A percentile compares a stretch with the other conserved stretches of the same genome.
These are phyloP conservation scores for Belgica antarctica DNA, from an alignment of 2,888 invertebrate genomes.

Conservation along the genomic window DNA sequence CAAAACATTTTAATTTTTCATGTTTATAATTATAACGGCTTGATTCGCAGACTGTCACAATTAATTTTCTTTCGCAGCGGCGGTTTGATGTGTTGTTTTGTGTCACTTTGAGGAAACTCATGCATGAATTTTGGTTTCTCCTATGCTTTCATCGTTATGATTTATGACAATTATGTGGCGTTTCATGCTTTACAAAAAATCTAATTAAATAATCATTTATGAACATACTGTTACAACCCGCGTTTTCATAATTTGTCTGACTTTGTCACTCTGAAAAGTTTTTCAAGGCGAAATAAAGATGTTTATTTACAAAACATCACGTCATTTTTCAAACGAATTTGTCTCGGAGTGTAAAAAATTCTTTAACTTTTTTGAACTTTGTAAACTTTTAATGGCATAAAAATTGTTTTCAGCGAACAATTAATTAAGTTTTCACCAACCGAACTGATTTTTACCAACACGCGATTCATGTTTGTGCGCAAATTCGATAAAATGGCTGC, in stretches of 20 bases:
- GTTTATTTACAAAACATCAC: background rate
- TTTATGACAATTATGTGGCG: constrained; percentile 38
- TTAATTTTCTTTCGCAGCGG: background rate
- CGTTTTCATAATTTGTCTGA: constrained; percentile 26
- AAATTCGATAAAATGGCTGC: background rate
- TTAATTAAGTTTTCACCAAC: background rate
- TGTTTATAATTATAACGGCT: background rate
- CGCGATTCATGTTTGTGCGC: background rate
- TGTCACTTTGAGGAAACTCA: background rate
- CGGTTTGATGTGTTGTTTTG: background rate
- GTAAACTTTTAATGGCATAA: background rate
- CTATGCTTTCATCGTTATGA: constrained; percentile 33
- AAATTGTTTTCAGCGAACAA: background rate
- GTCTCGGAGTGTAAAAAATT: too few species aligned
- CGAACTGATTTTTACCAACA: too few species aligned
- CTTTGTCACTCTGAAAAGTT: background rate
- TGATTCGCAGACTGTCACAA: too few species aligned
- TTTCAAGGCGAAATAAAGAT: background rate
- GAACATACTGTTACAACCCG: constrained; percentile 32
- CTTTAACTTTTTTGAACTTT: background rate
- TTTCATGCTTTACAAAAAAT: constrained; percentile 32
- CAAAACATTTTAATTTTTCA: background rate
- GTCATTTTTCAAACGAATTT: background rate
- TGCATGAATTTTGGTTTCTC: background rate
- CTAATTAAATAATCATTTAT: constrained; percentile 36